Evolutionary conservation across 1,140 invertebrate genomes (phyloP).

Genomic region (Mactra quadrangularis): DNA sequence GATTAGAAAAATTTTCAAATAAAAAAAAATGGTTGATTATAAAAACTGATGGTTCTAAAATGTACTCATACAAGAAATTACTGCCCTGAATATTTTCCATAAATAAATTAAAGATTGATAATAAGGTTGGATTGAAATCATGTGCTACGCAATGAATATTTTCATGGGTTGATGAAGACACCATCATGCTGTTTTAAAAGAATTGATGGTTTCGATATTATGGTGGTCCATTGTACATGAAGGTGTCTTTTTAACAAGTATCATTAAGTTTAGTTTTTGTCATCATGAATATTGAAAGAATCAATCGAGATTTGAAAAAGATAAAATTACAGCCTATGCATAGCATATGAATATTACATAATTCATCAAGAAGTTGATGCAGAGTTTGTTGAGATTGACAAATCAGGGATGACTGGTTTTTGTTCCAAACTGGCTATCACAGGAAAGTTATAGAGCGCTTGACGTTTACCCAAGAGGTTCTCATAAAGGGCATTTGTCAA

Average conservation of each 20-base stretch:
- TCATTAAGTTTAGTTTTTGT: neutral
- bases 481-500: neutral
- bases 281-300: conserved; percentile 43
- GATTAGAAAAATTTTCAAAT: too few species aligned
- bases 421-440: too few species aligned
- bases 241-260: neutral
- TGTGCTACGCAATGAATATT: conserved; percentile 46
- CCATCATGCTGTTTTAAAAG: too few species aligned
- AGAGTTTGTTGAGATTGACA: neutral
- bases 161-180: conserved; percentile 14
- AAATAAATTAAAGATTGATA: conserved; percentile 1
- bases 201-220: neutral
- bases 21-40: too few species aligned
- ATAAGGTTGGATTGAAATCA: conserved; percentile 28
- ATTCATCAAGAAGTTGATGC: conserved; percentile 18
- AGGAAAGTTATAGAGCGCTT: too few species aligned
- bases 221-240: neutral
- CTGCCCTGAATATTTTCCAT: too few species aligned
- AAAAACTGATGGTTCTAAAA: too few species aligned
- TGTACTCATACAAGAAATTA: too few species aligned
- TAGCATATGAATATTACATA: conserved; percentile 36
- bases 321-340: conserved; percentile 44
- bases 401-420: neutral
- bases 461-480: too few species aligned
- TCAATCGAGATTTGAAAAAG: conserved; percentile 17